phyloP scores from a whole-genome alignment of 2,797 vertebrate genomes.

The Enteromius anoplus region DNA sequence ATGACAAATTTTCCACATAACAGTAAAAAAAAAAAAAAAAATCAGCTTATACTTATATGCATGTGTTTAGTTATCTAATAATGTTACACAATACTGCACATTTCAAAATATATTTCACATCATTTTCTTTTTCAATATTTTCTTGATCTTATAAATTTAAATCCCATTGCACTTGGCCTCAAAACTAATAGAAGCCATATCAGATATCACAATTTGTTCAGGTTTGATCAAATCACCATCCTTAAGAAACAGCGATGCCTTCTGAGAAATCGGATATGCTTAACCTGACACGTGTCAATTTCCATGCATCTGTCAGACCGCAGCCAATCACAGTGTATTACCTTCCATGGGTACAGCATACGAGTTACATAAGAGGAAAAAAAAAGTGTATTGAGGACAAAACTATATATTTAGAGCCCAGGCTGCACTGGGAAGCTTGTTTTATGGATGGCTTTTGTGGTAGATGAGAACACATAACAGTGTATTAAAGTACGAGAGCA shows the following conservation, averaged over 20 bases:
- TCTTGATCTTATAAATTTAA: not conserved
- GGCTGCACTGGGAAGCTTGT: constrained; percentile 33
- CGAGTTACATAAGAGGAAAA: constrained; percentile 13
- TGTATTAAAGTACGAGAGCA: constrained; percentile 34
- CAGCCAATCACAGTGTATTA: constrained; percentile 26
- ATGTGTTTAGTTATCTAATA: not conserved
- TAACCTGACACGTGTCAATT: constrained; percentile 10
- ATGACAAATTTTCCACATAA: not conserved
- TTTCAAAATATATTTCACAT: not conserved
- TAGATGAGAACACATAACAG: constrained; percentile 15
- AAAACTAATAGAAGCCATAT: not conserved
- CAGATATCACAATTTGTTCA: not conserved
- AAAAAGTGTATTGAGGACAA: not conserved
- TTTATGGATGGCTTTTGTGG: constrained; percentile 46
- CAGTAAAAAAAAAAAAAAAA: not conserved
- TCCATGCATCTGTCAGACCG: not conserved
- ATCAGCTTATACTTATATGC: not conserved
- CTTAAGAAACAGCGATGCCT: not conserved
- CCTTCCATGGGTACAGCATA: not conserved
- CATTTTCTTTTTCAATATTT: not conserved
- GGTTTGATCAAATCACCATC: not conserved
- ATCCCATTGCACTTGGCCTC: not conserved
- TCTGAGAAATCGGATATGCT: constrained; percentile 6
- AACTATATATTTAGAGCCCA: constrained; percentile 20
- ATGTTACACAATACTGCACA: not conserved